A percentile compares a stretch with the other conserved stretches of the same genome.
Evolutionary conservation across 2,797 vertebrate species (phyloP).

Genomic region (Parauchenoglanis ngamensis): DNA sequence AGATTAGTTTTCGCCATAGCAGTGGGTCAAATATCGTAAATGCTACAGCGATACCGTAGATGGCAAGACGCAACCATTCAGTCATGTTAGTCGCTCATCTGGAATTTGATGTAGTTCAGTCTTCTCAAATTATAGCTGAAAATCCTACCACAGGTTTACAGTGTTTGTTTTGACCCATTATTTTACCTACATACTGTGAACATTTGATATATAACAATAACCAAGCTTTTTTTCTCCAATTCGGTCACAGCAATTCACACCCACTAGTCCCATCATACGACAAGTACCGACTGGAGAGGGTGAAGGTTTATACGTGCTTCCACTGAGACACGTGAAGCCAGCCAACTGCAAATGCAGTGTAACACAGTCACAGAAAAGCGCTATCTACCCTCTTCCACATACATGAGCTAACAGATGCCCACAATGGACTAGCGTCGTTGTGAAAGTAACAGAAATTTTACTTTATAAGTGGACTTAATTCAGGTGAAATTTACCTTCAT

Average conservation of each 20-base stretch:
- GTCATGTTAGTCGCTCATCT: background rate
- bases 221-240: background rate
- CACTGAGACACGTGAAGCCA: background rate
- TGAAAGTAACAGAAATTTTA: background rate
- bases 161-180: background rate
- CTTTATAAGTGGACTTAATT: background rate
- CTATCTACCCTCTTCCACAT: background rate
- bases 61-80: background rate
- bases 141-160: background rate
- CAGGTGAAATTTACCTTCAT: conserved; percentile 81
- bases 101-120: background rate
- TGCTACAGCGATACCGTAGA: background rate
- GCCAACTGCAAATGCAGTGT: background rate
- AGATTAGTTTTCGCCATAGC: background rate
- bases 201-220: background rate
- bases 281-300: too few species aligned
- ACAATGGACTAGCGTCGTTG: background rate
- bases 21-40: background rate
- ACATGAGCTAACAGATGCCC: background rate
- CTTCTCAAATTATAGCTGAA: background rate
- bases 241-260: background rate
- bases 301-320: background rate
- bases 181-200: conserved; percentile 1
- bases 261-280: background rate
- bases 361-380: background rate